These are phyloP conservation scores for Fistularia tabacaria DNA, from an alignment of 2,797 vertebrate genomes.

Conservation along the genomic window DNA sequence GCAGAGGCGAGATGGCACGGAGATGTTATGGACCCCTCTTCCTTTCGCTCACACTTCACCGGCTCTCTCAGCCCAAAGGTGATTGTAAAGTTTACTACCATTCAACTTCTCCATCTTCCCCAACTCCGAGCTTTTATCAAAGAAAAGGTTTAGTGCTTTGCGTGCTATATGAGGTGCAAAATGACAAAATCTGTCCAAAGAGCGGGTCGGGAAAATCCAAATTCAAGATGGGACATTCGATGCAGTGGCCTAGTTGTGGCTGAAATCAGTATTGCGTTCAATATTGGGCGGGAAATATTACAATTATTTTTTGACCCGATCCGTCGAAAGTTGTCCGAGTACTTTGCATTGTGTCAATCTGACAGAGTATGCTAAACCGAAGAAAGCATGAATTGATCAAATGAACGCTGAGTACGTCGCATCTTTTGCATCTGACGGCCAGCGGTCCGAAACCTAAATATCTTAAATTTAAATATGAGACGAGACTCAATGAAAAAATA, in stretches of 20 bases:
- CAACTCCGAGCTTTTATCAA: slow-evolving; percentile 35
- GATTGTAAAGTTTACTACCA: slow-evolving; percentile 68
- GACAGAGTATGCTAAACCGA: too few relatives aligned
- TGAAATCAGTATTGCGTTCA: too few relatives aligned
- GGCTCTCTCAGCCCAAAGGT: slow-evolving; percentile 60
- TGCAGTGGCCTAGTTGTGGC: neutral
- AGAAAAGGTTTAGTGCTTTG: slow-evolving; percentile 48
- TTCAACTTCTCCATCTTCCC: slow-evolving; percentile 61
- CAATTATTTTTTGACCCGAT: too few relatives aligned
- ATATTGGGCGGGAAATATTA: too few relatives aligned
- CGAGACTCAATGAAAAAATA: neutral
- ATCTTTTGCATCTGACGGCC: too few relatives aligned
- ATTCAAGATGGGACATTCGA: slow-evolving; percentile 70
- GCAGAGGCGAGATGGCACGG: slow-evolving; percentile 57
- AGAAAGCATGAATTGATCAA: too few relatives aligned
- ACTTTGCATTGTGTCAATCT: too few relatives aligned
- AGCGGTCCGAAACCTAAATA: too few relatives aligned
- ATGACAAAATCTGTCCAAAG: slow-evolving; percentile 17
- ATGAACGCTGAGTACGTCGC: too few relatives aligned
- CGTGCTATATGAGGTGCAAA: slow-evolving; percentile 47
- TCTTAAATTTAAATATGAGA: too few relatives aligned
- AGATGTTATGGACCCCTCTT: slow-evolving; percentile 51
- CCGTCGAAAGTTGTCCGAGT: too few relatives aligned
- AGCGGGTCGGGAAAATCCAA: neutral
- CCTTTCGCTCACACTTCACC: slow-evolving; percentile 46